Evolutionary conservation across 1,140 invertebrate species (phyloP), one percentile per base, ranked within the genome.

Genomic region (Hyphantria cunea): DNA sequence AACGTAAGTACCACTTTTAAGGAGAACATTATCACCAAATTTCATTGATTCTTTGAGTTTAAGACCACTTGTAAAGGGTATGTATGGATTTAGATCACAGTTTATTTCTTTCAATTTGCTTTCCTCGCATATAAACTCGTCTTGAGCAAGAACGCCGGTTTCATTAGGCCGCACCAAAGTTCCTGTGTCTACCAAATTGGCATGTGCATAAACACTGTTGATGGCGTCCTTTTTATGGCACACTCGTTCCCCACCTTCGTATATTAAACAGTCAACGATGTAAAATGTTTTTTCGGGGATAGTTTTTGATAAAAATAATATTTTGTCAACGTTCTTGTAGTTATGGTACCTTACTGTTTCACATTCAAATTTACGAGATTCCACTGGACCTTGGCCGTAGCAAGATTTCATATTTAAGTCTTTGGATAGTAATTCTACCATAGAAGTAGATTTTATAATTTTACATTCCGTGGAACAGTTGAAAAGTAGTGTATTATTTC

Each of bases 111-210:
- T 76, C 11, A 64, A 33, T 39, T 67, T 32, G 42, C 49, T 67
- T 56, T 89, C 70, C 60, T 89, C 81, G 53, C 86, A 89, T 63
- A 89, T 67, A 51, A 84, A 85, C 59, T 89, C 85, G 14, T 89
- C 81, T 62, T 88, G 85, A 5, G 82, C 76, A 6, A 86, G 64
- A 41, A 88, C 56, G 17, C 75, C 78, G 0, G 64, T 32, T 48
- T 83, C 75, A 14, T 80, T 76, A 11, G 80, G 81, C 58, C 78
- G 80, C 11, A 64, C 78, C 62, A 81, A 58, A 15, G 74, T 79
- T 32, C 78, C 84, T 44, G 74, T 74, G 51, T 86, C 74, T 13
- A 85, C 64, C 14, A 86, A 66, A 67, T 80, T 73, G 14, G 68
- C 65, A 59, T 84, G 74, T 64, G 79, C 75, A 25, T 25, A 25